Evolutionary conservation across 2,888 invertebrate genomes (phyloP).

Genomic region (Ophion obscuratus): DNA sequence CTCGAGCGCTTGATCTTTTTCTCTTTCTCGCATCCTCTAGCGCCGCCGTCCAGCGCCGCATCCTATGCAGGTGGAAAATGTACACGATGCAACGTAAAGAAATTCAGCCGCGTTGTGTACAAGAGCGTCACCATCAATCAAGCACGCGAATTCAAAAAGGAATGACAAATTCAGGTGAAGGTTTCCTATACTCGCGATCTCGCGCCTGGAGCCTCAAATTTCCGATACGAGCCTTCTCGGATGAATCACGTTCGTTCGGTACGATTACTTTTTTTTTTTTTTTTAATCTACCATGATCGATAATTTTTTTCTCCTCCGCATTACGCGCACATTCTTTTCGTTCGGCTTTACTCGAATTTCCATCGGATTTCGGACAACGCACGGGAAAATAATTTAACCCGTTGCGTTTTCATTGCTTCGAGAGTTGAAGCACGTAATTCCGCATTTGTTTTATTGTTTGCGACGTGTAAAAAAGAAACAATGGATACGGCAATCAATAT

Average conservation of each 20-base stretch:
- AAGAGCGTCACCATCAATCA: not conserved
- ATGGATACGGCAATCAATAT: slow-evolving; percentile 1
- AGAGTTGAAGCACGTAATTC: not conserved
- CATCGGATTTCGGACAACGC: too few species aligned
- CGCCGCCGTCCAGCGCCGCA: slow-evolving; percentile 2
- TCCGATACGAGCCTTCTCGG: not conserved
- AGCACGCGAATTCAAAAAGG: not conserved
- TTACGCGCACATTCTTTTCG: too few species aligned
- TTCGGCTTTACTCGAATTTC: too few species aligned
- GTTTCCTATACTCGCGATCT: not conserved
- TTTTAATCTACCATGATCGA: too few species aligned
- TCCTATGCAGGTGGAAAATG: slow-evolving; percentile 27
- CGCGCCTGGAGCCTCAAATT: not conserved
- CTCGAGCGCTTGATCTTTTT: not conserved
- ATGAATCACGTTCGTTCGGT: not conserved
- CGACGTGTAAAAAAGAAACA: slow-evolving; percentile 16
- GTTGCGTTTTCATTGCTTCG: not conserved
- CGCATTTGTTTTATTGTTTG: not conserved
- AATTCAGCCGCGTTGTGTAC: slow-evolving; percentile 8
- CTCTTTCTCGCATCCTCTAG: slow-evolving; percentile 22
- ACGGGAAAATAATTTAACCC: too few species aligned
- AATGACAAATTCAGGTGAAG: slow-evolving; percentile 8
- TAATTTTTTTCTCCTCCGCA: too few species aligned
- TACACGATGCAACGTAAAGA: slow-evolving; percentile 24
- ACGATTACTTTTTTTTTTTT: too few species aligned